Conservation (phyloP, 2,113 vertebrate genomes). For the Catharus minimus region DNA sequence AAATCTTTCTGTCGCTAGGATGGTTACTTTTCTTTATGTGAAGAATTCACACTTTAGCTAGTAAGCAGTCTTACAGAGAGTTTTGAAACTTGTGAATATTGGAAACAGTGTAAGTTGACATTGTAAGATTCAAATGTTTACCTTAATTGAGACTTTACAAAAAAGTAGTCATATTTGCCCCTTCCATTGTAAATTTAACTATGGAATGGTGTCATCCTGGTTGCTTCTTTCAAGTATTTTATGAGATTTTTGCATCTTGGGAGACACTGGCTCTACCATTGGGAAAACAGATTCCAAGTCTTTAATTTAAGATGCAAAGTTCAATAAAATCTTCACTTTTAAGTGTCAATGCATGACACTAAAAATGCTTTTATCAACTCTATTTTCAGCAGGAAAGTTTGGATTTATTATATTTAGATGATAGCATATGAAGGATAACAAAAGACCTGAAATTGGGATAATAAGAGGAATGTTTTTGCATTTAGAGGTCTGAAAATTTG, state of each 20-base stretch:
- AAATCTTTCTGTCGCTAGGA: neutral
- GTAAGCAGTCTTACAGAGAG: neutral
- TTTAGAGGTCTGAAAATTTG: neutral
- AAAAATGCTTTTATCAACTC: neutral
- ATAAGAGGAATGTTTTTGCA: neutral
- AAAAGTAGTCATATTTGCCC: neutral
- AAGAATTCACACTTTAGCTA: neutral
- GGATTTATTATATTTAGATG: neutral
- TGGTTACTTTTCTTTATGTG: neutral
- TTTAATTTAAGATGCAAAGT: neutral
- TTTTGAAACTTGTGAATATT: neutral
- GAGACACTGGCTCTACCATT: neutral
- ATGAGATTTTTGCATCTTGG: neutral
- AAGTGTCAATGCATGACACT: neutral
- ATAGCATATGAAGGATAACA: neutral
- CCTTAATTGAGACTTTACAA: neutral
- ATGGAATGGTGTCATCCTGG: neutral
- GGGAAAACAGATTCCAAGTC: neutral
- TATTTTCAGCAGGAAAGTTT: neutral
- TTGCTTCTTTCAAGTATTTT: neutral
- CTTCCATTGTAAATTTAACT: neutral
- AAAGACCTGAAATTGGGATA: neutral
- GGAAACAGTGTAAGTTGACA: neutral
- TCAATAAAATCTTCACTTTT: neutral
- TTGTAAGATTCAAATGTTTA: neutral